phyloP scores from a whole-genome alignment of 2,888 invertebrate species.

The Chloroclysta siterata region DNA sequence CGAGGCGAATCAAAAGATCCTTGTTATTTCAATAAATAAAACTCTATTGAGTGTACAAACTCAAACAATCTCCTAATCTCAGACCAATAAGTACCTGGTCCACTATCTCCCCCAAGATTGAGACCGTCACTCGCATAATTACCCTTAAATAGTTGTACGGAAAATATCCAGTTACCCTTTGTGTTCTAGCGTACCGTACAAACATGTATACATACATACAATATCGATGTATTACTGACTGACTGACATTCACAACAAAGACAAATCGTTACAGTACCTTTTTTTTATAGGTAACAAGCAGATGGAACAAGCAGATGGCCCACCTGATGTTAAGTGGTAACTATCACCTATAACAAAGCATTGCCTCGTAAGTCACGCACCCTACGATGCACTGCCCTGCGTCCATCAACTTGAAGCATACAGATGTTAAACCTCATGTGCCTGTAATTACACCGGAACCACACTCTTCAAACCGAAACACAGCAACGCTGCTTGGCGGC shows the following conservation, averaged over 20 bases:
- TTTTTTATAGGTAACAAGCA: no score
- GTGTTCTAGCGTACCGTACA: conserved; percentile 48
- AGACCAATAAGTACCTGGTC: conserved; percentile 25
- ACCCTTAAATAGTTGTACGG: conserved; percentile 58
- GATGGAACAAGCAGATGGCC: no score
- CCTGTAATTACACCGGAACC: no score
- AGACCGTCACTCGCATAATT: conserved; percentile 51
- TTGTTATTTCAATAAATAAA: conserved; percentile 1
- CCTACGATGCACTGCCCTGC: no score
- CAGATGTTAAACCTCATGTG: no score
- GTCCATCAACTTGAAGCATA: no score
- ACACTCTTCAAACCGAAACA: no score
- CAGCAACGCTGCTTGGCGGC: no score
- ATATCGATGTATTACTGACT: not conserved
- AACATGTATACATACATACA: conserved; percentile 44
- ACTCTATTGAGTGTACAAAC: not conserved
- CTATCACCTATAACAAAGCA: no score
- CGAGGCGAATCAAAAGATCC: not conserved
- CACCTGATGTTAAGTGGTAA: no score
- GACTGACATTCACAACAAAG: not conserved
- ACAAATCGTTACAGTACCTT: no score
- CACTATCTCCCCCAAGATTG: conserved; percentile 34
- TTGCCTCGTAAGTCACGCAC: no score
- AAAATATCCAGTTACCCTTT: conserved; percentile 70
- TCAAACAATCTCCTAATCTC: conserved; percentile 24